phyloP scores from a whole-genome alignment of 1,140 invertebrate genomes.

The Heterodera carotae region DNA sequence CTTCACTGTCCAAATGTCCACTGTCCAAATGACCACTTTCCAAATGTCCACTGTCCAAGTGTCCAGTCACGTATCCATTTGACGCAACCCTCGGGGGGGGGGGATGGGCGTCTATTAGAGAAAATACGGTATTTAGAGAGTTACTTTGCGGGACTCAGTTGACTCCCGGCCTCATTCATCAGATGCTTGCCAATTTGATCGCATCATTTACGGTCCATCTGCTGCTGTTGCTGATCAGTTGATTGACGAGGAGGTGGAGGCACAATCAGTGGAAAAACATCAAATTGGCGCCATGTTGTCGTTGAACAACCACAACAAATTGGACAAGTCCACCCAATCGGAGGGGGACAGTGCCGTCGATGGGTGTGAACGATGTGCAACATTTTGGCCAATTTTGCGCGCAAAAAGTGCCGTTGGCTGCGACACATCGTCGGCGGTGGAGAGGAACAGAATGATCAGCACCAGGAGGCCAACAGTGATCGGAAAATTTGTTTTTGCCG shows the following conservation, averaged over 20 bases:
- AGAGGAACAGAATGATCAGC: background rate
- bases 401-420: no score
- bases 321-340: constrained; percentile 18
- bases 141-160: background rate
- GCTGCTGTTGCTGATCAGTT: background rate
- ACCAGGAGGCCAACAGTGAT: constrained; percentile 22
- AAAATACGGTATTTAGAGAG: background rate
- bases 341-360: constrained; percentile 10
- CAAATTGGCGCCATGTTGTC: background rate
- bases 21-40: no score
- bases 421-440: background rate
- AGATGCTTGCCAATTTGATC: background rate
- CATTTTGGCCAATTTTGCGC: constrained; percentile 17
- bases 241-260: background rate
- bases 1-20: no score
- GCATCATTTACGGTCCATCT: constrained; percentile 4
- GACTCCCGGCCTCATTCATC: background rate
- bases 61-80: no score
- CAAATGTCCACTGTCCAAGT: no score
- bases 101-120: no score
- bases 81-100: no score
- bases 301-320: background rate
- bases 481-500: constrained; percentile 20
- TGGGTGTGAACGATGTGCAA: constrained; percentile 21
- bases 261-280: background rate